Base-by-base conservation (phyloP, 2,113 vertebrate species). In the Connochaetes taurinus region DNA sequence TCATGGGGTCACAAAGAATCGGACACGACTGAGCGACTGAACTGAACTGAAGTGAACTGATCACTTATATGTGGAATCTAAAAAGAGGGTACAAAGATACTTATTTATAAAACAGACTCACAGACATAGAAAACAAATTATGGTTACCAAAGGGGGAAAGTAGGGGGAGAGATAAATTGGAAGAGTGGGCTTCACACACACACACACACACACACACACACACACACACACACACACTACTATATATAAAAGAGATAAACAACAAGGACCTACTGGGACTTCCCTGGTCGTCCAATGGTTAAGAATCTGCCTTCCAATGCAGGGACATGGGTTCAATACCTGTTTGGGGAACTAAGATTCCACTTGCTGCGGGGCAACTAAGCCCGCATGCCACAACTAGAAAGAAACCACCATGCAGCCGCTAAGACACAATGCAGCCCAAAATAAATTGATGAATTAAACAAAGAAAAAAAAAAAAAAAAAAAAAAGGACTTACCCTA, bases 331-430 rank as follows among this genome's bases (percentile, higher is more conserved):
- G 4, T 71, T 71, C 17, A 71, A 71, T 36, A 71, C n/a, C 17
- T 21, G n/a, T 9, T 36, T 71, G 64, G 9, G n/a, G n/a, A 71
- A 21, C n/a, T 71, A 71, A 36, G 64, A 71, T 36, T 21, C n/a
- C n/a, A 36, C 64, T 11, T 36, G 33, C 17, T 71, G n/a, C 0
- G 0, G n/a, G n/a, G 64, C 4, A 71, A 3, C n/a, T 21, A 71
- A 36, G 17, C 64, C 17, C 36, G 17, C 17, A 21, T 11, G n/a
- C 17, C 17, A 36, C n/a, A 71, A 36, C n/a, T 36, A 36, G 64
- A 71, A 71, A 36, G 33, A 71, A 71, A 21, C 17, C 0, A 1
- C 64, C 64, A 36, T 71, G n/a, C n/a, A 71, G 64, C 8, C 0
- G 0, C n/a, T 71, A 21, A 71, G 17, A 36, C 9, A 36, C 8